Evolutionary conservation across 1,140 invertebrate genomes (phyloP), one percentile per base, ranked within the genome.

Genomic region (Atta cephalotes): DNA sequence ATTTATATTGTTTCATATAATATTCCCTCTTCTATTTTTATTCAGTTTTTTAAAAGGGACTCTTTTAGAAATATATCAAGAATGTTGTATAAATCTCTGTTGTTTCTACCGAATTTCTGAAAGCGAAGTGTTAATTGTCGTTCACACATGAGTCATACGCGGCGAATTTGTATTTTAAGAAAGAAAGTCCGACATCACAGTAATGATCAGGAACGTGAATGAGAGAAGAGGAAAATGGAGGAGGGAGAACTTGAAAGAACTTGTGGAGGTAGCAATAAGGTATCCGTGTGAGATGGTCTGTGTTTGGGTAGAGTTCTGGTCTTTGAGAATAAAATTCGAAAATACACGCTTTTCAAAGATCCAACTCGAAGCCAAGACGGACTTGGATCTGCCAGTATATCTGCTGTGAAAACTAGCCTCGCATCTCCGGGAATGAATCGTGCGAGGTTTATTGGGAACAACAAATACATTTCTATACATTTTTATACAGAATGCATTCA

Each of bases 151-250:
- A 18, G 9, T 45, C 9, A 45, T 10, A 45, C 39, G 31, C 6
- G 18, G 53, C 53, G 39, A 45, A 31, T 51, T 58, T 76, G 25
- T 84, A 84, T 76, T 74, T 84, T 84, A 76, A 74, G 39, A 84
- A 76, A 58, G n/a, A 76, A 84, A 84, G 70, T 74, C 39, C 18
- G 68, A 31, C 56, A 14, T 82, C n/a, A 18, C 16, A 2, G 25
- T 9, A 39, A 51, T 31, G 25, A 9, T 7, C 49, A 63, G 70
- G 21, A 51, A 74, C 4, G 21, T 79, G 21, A 56, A 31, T 21
- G 14, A 68, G 14, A n/a, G 31, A 16, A 16, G 25, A 72, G 35
- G 53, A 49, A 58, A 62, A 74, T 39, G 39, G 7, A 25, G 18
- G 9, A 16, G 21, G 39, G n/a, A 21, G 39, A 1, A 3, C 35